phyloP scores from a whole-genome alignment of 2,113 vertebrate species.

The Eulemur macaco region DNA sequence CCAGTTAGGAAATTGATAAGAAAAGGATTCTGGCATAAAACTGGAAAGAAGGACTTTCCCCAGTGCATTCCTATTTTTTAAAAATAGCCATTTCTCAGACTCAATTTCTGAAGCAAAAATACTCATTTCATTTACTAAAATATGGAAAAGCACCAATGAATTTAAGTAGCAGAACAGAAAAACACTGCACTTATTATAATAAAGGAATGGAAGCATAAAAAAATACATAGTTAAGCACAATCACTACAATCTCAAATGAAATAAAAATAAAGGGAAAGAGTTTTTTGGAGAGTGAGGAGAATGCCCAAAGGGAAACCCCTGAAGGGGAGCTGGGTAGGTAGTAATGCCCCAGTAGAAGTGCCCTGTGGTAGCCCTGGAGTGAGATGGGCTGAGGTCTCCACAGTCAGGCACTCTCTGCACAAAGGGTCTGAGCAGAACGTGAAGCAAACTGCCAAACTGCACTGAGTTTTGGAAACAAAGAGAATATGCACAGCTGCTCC shows the following conservation, averaged over 20 bases:
- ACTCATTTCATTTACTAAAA: neutral
- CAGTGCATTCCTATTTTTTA: neutral
- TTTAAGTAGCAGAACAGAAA: neutral
- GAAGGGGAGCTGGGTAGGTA: neutral
- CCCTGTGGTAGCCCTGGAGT: neutral
- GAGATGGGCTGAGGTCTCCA: neutral
- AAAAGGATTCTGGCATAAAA: neutral
- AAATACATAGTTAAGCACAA: neutral
- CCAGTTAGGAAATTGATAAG: neutral
- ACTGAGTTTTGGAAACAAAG: constrained; percentile 74
- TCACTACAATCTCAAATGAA: neutral
- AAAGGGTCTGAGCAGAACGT: constrained; percentile 73
- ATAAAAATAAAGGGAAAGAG: neutral
- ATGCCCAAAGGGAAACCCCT: neutral
- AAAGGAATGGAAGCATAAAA: constrained; percentile 3
- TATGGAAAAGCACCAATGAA: neutral
- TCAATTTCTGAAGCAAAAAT: neutral
- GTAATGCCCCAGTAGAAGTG: constrained; percentile 49
- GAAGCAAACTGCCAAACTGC: constrained; percentile 76
- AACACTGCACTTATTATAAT: neutral
- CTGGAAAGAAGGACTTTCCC: neutral
- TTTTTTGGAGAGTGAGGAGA: neutral
- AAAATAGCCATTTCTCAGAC: neutral
- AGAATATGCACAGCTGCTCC: constrained; percentile 82
- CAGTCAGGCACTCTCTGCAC: constrained; percentile 66